Evolutionary conservation across 1,140 invertebrate genomes (phyloP).

Genomic region (Himalopsyche phryganea): DNA sequence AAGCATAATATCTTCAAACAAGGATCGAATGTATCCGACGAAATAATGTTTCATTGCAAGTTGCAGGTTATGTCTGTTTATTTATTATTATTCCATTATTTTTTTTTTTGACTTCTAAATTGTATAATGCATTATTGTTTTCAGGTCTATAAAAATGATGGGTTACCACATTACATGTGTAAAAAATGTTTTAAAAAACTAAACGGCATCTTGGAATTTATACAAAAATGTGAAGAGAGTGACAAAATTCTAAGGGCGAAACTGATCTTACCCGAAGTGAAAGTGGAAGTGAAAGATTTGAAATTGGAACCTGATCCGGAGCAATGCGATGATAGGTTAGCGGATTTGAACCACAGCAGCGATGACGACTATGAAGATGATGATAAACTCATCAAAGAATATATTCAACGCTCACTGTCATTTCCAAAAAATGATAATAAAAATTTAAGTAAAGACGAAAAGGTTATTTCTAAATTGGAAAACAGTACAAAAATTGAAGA

Average conservation of each 20-base stretch:
- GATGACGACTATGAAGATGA: neutral
- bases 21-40: neutral
- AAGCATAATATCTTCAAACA: neutral
- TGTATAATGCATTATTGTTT: too few species aligned
- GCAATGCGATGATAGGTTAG: neutral
- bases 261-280: neutral
- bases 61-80: neutral
- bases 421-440: too few species aligned
- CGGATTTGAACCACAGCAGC: neutral
- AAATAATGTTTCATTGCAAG: neutral
- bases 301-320: neutral
- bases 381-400: neutral
- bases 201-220: neutral
- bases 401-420: too few species aligned
- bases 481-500: too few species aligned
- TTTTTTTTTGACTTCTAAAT: too few species aligned
- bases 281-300: neutral
- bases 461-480: too few species aligned
- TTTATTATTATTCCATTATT: neutral
- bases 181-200: neutral
- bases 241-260: neutral
- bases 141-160: slow-evolving; percentile 1
- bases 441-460: too few species aligned
- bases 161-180: neutral
- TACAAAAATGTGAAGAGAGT: neutral